Evolutionary conservation across 2,113 vertebrate genomes (phyloP).

Genomic region (Pterophyllum scalare): DNA sequence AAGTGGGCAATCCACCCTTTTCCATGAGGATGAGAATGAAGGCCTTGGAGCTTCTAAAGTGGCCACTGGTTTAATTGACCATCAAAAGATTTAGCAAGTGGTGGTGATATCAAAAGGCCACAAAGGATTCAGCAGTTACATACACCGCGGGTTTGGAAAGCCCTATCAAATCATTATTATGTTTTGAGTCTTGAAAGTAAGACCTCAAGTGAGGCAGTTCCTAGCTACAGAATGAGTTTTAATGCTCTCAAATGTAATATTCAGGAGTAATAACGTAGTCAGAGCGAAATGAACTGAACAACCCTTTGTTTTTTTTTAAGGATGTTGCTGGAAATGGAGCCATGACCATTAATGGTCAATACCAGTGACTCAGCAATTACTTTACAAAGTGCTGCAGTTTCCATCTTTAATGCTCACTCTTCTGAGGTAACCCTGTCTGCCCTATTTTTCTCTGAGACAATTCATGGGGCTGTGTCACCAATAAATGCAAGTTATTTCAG

Average conservation of each 20-base stretch:
- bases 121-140: not conserved
- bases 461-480: not conserved
- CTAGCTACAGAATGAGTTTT: not conserved
- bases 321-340: not conserved
- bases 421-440: constrained; percentile 9
- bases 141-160: not conserved
- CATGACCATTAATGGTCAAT: not conserved
- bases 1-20: not conserved
- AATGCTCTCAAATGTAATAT: not conserved
- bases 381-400: not conserved
- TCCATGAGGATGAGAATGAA: no score
- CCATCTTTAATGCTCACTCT: not conserved
- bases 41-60: not conserved
- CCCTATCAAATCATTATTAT: no score
- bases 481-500: constrained; percentile 8
- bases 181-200: not conserved
- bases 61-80: not conserved
- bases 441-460: not conserved
- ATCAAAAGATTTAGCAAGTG: not conserved
- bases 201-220: not conserved
- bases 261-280: not conserved
- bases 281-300: constrained; percentile 9
- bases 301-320: not conserved
- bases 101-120: not conserved
- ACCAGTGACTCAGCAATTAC: constrained; percentile 10